Evolutionary conservation across 2,113 vertebrate species (phyloP).

Genomic region (Todiramphus saurophagus): DNA sequence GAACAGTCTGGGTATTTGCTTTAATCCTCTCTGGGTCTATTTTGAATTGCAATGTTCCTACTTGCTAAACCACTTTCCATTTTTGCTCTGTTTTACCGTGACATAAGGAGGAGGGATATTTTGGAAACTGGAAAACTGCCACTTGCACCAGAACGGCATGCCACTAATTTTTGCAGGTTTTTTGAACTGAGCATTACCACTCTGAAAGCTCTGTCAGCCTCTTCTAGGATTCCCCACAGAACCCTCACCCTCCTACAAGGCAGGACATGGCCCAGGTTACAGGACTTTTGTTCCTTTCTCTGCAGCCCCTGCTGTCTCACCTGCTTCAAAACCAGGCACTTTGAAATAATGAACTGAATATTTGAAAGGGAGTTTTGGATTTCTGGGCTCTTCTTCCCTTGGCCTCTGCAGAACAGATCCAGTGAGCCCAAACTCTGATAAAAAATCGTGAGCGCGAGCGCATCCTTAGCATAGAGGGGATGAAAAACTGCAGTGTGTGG

Average conservation of each 20-base stretch:
- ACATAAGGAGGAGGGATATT: slow-evolving; percentile 66
- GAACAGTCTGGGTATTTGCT: slow-evolving; percentile 46
- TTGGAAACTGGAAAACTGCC: slow-evolving; percentile 67
- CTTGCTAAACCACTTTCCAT: slow-evolving; percentile 58
- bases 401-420: background rate
- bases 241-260: background rate
- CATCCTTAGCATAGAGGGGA: background rate
- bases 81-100: slow-evolving; percentile 48
- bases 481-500: background rate
- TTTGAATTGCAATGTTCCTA: slow-evolving; percentile 69
- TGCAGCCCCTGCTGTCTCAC: background rate
- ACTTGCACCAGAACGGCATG: background rate
- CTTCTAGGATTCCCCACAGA: background rate
- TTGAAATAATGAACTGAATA: background rate
- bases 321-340: background rate
- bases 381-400: background rate
- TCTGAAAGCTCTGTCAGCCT: background rate
- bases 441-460: rapidly evolving
- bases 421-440: background rate
- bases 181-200: background rate
- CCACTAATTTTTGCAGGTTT: background rate
- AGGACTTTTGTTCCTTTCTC: background rate
- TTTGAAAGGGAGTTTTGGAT: background rate
- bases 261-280: background rate
- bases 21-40: slow-evolving; percentile 62